Evolutionary conservation across 2,888 invertebrate genomes (phyloP).

Genomic region (Conistra vaccinii): DNA sequence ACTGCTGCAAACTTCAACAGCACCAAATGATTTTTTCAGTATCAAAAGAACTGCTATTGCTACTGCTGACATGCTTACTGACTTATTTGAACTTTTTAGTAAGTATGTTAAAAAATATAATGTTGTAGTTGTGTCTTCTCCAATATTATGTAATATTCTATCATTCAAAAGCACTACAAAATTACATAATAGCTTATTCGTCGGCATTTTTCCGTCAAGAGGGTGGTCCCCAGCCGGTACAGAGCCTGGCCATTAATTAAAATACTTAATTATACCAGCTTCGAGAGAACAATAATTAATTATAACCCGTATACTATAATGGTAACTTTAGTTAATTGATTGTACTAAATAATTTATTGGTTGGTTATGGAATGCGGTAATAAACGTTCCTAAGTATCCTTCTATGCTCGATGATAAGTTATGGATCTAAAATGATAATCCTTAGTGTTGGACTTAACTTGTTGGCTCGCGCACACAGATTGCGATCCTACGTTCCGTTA

Average conservation of each 20-base stretch:
- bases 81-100: not conserved
- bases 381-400: conserved; percentile 38
- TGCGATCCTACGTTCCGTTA: not conserved
- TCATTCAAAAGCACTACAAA: not conserved
- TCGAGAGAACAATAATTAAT: conserved; percentile 72
- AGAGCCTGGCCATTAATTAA: conserved; percentile 72
- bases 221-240: conserved; percentile 58
- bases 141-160: not conserved
- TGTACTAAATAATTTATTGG: conserved; percentile 71
- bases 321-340: conserved; percentile 72
- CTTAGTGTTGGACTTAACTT: not conserved
- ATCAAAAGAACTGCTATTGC: not conserved
- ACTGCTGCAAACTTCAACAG: not conserved
- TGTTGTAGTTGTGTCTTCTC: not conserved
- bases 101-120: not conserved
- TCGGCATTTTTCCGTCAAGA: conserved; percentile 44
- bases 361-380: conserved; percentile 47
- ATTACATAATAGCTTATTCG: conserved; percentile 6
- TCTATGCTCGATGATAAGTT: conserved; percentile 8
- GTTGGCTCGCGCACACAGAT: not conserved
- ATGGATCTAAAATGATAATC: conserved; percentile 22
- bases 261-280: conserved; percentile 71
- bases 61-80: not conserved
- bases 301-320: conserved; percentile 70
- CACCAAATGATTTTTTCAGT: not conserved